phyloP scores from a whole-genome alignment of 2,113 vertebrate species.

The Dolichotis patagonum region DNA sequence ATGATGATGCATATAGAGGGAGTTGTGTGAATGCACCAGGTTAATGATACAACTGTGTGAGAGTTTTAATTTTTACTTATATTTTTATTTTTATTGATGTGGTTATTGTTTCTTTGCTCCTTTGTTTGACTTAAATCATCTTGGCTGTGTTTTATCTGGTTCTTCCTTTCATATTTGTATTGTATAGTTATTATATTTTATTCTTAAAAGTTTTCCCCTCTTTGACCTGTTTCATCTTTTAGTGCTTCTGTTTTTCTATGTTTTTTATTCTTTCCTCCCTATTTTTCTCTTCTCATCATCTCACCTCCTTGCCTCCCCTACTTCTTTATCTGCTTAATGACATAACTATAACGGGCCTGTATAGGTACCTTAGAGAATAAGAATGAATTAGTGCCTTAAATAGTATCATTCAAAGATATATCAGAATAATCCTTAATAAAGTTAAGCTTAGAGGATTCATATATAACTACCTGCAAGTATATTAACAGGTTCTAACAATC shows the following conservation, averaged over 20 bases:
- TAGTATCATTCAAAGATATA: neutral
- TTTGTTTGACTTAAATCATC: neutral
- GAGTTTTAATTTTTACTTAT: neutral
- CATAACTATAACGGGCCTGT: neutral
- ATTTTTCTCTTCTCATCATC: neutral
- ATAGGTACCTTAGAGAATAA: neutral
- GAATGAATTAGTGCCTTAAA: neutral
- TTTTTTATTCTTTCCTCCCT: neutral
- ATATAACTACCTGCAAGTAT: neutral
- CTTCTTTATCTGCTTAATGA: neutral
- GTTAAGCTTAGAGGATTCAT: neutral
- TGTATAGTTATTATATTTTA: neutral
- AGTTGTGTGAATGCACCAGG: neutral
- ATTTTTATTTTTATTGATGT: neutral
- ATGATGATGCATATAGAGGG: neutral
- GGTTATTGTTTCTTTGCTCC: neutral
- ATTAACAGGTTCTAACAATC: neutral
- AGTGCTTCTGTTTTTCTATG: neutral
- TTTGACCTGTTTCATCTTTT: neutral
- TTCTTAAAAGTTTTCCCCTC: neutral
- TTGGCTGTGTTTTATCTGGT: too few species aligned
- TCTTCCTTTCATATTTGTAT: neutral
- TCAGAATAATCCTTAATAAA: neutral
- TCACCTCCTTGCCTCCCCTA: neutral
- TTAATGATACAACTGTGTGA: neutral